These are phyloP conservation scores for Antheraea mylitta DNA, from an alignment of 1,140 invertebrate species.

Conservation along the genomic window DNA sequence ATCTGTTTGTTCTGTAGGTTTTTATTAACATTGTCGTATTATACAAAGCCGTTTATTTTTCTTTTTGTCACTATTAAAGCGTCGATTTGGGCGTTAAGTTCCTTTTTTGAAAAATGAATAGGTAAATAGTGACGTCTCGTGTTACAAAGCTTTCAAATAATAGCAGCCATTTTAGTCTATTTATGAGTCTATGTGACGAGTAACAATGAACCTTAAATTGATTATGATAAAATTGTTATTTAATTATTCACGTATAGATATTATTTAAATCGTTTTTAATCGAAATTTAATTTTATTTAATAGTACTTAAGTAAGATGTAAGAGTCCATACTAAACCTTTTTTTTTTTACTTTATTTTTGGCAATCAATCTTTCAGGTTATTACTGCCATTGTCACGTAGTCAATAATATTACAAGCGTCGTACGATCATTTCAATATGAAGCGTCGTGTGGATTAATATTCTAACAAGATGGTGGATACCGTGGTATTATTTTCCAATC, in stretches of 20 bases:
- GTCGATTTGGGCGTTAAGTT: slow-evolving; percentile 76
- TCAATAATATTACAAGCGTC: no score
- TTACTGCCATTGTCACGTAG: no score
- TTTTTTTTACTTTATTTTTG: no score
- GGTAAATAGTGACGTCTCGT: slow-evolving; percentile 71
- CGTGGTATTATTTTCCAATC: no score
- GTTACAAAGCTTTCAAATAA: slow-evolving; percentile 53
- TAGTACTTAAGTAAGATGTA: no score
- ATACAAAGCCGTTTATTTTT: slow-evolving; percentile 77
- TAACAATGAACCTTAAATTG: slow-evolving; percentile 12
- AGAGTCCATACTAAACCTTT: no score
- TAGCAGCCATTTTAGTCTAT: background rate
- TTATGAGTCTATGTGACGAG: background rate
- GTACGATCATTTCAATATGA: no score
- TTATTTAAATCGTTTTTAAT: slow-evolving; percentile 1
- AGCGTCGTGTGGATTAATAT: no score
- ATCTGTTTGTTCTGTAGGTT: background rate
- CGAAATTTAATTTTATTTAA: slow-evolving; percentile 6
- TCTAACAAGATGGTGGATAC: no score
- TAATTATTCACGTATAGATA: background rate
- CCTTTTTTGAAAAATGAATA: slow-evolving; percentile 77
- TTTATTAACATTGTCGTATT: slow-evolving; percentile 43
- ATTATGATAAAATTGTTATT: background rate
- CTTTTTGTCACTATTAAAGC: slow-evolving; percentile 71
- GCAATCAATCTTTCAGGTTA: no score